Evolutionary conservation across 2,797 vertebrate genomes (phyloP).

Genomic region (Ceryle rudis): DNA sequence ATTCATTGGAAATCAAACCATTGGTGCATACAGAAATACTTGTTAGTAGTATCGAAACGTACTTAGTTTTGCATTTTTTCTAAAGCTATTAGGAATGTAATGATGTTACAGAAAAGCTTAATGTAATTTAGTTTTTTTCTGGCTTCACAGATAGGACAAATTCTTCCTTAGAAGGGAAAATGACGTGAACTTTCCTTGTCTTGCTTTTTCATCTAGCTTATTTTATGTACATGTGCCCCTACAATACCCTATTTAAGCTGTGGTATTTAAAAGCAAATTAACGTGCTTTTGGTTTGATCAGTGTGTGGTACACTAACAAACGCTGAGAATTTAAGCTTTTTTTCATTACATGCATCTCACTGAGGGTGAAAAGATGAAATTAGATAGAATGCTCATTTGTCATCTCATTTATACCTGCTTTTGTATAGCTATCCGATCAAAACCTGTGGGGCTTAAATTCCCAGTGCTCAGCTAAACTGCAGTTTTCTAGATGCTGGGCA

Average conservation of each 20-base stretch:
- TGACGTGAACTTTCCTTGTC: background rate
- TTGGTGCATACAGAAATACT: constrained; percentile 46
- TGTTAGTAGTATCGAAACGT: constrained; percentile 48
- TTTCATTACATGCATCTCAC: background rate
- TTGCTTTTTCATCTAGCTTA: background rate
- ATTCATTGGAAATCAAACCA: constrained; percentile 25
- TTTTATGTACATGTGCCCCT: background rate
- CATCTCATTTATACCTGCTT: background rate
- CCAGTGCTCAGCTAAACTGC: background rate
- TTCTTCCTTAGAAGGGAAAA: background rate
- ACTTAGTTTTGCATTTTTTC: constrained; percentile 4
- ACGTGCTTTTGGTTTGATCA: background rate
- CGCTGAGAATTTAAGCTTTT: background rate
- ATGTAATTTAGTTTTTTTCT: background rate
- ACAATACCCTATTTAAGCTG: background rate
- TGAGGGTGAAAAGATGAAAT: background rate
- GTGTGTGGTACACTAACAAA: background rate
- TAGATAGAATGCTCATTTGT: background rate
- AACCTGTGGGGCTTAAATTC: background rate
- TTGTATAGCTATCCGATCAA: background rate
- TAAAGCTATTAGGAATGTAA: constrained; percentile 28
- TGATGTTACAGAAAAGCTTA: constrained; percentile 24
- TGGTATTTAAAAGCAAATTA: background rate
- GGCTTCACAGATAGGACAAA: background rate
- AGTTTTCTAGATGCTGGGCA: background rate